A percentile compares a stretch with the other conserved stretches of the same genome.
Evolutionary conservation across 2,888 invertebrate species (phyloP).

Genomic region (Empis livida): DNA sequence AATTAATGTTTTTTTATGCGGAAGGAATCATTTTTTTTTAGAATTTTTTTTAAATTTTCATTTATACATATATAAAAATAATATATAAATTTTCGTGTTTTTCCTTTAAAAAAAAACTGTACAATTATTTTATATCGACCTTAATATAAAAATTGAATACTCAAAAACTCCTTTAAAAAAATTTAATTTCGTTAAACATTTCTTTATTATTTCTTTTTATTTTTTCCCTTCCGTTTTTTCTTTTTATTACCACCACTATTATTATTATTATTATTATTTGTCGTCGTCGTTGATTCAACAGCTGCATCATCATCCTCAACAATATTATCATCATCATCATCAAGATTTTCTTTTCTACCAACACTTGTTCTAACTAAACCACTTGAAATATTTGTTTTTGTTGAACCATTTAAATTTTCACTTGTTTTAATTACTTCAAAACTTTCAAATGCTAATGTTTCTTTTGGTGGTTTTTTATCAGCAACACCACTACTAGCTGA

Average conservation of each 20-base stretch:
- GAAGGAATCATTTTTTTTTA: too few species aligned
- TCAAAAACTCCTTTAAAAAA: neutral
- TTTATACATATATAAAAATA: too few species aligned
- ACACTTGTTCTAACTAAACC: neutral
- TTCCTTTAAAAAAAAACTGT: too few species aligned
- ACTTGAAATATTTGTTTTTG: constrained; percentile 1
- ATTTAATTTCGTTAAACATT: too few species aligned
- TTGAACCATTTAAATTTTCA: neutral
- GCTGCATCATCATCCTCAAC: neutral
- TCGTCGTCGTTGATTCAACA: neutral
- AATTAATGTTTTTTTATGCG: too few species aligned
- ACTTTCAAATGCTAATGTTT: neutral
- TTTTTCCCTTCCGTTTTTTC: constrained; percentile 14
- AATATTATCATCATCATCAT: constrained; percentile 21
- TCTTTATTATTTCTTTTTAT: constrained; percentile 11
- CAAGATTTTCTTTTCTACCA: constrained; percentile 16
- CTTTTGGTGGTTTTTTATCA: constrained; percentile 3
- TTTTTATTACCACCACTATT: constrained; percentile 9
- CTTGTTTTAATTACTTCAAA: constrained; percentile 1
- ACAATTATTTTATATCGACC: too few species aligned
- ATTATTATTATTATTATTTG: constrained; percentile 3
- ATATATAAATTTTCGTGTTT: too few species aligned
- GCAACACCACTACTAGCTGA: neutral
- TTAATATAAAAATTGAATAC: too few species aligned
- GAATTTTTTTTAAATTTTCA: too few species aligned